Conservation (phyloP, 2,113 vertebrate species). For the Spea multiplicata region DNA sequence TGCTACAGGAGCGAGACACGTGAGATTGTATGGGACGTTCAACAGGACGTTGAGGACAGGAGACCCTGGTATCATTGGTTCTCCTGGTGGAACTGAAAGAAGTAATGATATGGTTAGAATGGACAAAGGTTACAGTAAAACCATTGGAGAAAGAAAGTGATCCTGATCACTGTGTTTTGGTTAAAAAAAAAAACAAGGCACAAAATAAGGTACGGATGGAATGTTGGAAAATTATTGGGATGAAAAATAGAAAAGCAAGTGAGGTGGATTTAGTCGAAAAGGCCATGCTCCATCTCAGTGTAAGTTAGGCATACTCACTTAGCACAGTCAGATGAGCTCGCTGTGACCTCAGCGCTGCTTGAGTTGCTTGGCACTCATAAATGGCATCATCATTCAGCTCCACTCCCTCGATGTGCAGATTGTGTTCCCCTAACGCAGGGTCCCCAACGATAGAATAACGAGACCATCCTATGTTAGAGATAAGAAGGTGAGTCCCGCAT, state of each 20-base stretch:
- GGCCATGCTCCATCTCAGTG: neutral
- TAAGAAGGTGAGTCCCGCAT: neutral
- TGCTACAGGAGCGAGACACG: conserved; percentile 76
- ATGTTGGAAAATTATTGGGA: too few species aligned
- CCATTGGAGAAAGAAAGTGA: neutral
- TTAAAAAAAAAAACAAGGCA: too few species aligned
- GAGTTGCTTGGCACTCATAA: conserved; percentile 88
- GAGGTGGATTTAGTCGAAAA: too few species aligned
- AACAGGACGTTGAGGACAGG: conserved; percentile 80
- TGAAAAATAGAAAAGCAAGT: too few species aligned
- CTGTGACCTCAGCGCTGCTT: conserved; percentile 82
- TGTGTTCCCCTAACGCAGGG: conserved; percentile 78
- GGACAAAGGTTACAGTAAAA: too few species aligned
- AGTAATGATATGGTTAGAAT: too few species aligned
- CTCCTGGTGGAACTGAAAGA: conserved; percentile 76
- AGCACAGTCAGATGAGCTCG: conserved; percentile 79
- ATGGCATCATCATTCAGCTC: conserved; percentile 82
- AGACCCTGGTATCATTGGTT: conserved; percentile 78
- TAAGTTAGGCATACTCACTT: conserved; percentile 64
- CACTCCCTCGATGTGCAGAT: conserved; percentile 79
- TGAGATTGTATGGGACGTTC: conserved; percentile 78
- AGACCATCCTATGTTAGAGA: conserved; percentile 75
- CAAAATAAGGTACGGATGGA: too few species aligned
- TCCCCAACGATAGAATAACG: conserved; percentile 84
- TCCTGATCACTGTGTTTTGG: too few species aligned